Percentiles rank a stretch among this genome's conserved stretches.
Evolutionary conservation across 2,797 vertebrate species (phyloP).

Genomic region (Melanotaenia trifasciata): DNA sequence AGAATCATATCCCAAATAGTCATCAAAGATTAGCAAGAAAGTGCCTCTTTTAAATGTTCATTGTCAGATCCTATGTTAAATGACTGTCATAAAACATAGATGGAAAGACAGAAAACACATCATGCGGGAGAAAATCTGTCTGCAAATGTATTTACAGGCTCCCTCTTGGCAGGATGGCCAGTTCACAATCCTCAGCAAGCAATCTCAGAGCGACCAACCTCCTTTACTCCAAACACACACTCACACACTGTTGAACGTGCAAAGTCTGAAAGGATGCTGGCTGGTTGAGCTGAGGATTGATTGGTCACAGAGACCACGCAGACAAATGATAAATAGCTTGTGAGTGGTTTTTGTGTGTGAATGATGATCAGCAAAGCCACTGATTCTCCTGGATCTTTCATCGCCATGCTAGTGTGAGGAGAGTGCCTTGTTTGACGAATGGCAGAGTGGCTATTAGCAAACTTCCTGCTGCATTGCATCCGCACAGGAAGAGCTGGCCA

Average conservation of each 20-base stretch:
- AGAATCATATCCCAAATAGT: slow-evolving; percentile 40
- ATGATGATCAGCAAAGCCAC: slow-evolving; percentile 36
- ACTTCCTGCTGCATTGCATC: slow-evolving; percentile 86
- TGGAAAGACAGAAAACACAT: slow-evolving; percentile 55
- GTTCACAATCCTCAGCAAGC: slow-evolving; percentile 67
- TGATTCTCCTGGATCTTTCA: slow-evolving; percentile 58
- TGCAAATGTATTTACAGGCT: slow-evolving; percentile 74
- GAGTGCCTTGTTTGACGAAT: slow-evolving; percentile 27
- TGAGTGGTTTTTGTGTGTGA: slow-evolving; percentile 24
- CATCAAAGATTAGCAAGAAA: slow-evolving; percentile 62
- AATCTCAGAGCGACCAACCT: slow-evolving; percentile 42
- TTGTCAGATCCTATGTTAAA: slow-evolving; percentile 53
- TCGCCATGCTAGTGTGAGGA: slow-evolving; percentile 47
- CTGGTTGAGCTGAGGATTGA: slow-evolving; percentile 51
- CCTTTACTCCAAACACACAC: slow-evolving; percentile 10
- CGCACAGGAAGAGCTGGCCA: slow-evolving; percentile 84
- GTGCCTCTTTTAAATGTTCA: slow-evolving; percentile 48
- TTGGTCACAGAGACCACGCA: slow-evolving; percentile 33
- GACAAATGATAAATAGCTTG: slow-evolving; percentile 44
- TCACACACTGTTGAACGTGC: slow-evolving; percentile 32
- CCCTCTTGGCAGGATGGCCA: slow-evolving; percentile 63
- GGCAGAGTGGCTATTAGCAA: slow-evolving; percentile 73
- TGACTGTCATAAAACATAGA: slow-evolving; percentile 36
- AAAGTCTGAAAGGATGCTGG: slow-evolving; percentile 36
- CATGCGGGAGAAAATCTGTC: slow-evolving; percentile 71